Percentiles rank a stretch among this genome's conserved stretches.
phyloP scores from a whole-genome alignment of 2,797 vertebrate genomes.

The Natrix natrix region DNA sequence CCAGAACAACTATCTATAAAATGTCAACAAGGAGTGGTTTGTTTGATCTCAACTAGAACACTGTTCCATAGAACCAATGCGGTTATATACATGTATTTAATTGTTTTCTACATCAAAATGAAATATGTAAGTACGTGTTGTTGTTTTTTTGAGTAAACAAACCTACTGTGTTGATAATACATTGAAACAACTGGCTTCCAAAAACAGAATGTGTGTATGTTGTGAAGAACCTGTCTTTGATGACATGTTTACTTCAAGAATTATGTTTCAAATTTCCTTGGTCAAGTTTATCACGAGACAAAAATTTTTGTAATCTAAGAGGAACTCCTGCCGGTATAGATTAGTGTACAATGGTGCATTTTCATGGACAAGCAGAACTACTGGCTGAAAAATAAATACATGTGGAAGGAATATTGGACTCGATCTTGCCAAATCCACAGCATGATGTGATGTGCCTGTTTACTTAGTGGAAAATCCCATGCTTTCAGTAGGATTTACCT shows the following conservation, averaged over 20 bases:
- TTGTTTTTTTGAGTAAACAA: constrained; percentile 8
- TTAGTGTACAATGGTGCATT: background rate
- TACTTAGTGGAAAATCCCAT: background rate
- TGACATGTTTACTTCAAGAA: constrained; percentile 4
- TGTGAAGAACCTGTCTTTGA: background rate
- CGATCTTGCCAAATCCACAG: background rate
- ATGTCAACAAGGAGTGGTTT: background rate
- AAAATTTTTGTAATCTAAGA: background rate
- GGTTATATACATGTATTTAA: background rate
- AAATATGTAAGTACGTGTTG: background rate
- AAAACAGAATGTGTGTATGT: background rate
- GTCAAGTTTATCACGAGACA: background rate
- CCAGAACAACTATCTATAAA: background rate
- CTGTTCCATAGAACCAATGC: background rate
- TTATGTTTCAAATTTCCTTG: constrained; percentile 23
- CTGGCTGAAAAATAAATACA: constrained; percentile 1
- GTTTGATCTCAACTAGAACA: background rate
- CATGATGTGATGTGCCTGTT: background rate
- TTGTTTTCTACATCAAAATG: background rate
- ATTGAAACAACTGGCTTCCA: constrained; percentile 23
- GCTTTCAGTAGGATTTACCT: background rate
- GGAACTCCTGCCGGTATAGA: background rate
- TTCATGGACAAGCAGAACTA: constrained; percentile 20
- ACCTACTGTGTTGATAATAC: background rate
- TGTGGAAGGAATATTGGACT: background rate